These are phyloP conservation scores for Dromiciops gliroides DNA, from an alignment of 2,113 vertebrate species.

Conservation along the genomic window DNA sequence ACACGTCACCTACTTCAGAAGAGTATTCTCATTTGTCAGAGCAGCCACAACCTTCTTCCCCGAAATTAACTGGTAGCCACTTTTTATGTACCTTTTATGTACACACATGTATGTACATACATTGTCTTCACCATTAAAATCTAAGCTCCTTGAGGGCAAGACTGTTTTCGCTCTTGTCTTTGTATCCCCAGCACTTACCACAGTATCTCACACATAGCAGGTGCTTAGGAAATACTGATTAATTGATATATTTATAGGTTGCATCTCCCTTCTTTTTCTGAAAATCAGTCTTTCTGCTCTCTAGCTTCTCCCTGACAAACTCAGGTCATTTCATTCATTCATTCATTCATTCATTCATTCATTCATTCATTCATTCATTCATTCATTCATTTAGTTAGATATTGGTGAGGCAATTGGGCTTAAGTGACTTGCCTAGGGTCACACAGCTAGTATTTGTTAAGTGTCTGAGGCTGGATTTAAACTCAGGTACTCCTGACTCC, in stretches of 20 bases:
- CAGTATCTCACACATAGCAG: neutral
- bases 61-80: neutral
- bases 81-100: too few species aligned
- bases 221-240: neutral
- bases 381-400: too few species aligned
- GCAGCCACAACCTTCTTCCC: neutral
- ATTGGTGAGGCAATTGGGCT: too few species aligned
- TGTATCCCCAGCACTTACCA: neutral
- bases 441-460: too few species aligned
- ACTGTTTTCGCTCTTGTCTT: neutral
- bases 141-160: neutral
- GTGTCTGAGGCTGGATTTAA: too few species aligned
- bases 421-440: too few species aligned
- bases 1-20: neutral
- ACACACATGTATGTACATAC: neutral
- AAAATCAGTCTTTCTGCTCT: conserved; percentile 37
- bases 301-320: neutral
- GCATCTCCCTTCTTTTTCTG: conserved; percentile 17
- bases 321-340: too few species aligned
- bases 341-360: too few species aligned
- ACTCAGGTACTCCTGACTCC: too few species aligned
- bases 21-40: neutral
- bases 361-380: too few species aligned
- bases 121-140: neutral
- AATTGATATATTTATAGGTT: neutral